Base-by-base conservation (phyloP, 2,113 vertebrate species). In the Eulemur rufifrons region DNA sequence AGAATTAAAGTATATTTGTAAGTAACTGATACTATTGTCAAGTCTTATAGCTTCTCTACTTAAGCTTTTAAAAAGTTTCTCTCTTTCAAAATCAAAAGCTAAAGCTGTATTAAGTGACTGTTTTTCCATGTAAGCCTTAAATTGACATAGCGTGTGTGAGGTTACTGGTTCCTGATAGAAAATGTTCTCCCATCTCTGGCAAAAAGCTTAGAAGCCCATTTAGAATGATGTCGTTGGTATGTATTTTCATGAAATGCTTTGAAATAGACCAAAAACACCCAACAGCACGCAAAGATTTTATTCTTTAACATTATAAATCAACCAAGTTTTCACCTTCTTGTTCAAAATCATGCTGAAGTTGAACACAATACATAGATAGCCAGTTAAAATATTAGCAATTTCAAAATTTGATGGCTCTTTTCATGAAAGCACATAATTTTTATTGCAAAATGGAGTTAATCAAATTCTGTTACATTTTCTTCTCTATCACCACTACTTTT, bases 31-130 rank as follows among this genome's bases (percentile, higher is more conserved):
- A 37, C 10, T 68, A 21, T 29, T 73, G 81, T 80, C 37, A 50
- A 82, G 39, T 68, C 85, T 82, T 74, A 91, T 47, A 83, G 25
- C 18, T 93, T 86, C 47, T 56, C 17, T 54, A 86, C 20, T 20
- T 47, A 89, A 87, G 89, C 50, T 91, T 86, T 89, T 91, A 42
- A 89, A 76, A 89, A 39, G 54, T 88, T 95, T 94, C 73, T 87
- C 9, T 71, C 52, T 87, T 92, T 96, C 78, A 93, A 92, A 94
- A 92, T 78, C 71, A 94, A 92, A 97, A 91, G 39, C 54, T 66
- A 50, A 88, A 32, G 10, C 59, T 68, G 0, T 61, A 29, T 39
- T 80, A 47, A 47, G 20, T 37, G 64, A 76, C 17, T 18, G 17
- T 34, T 92, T 39, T 68, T 74, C 84, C 52, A 50, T 37, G 18